Evolutionary conservation across 1,140 invertebrate species (phyloP).

Genomic region (Apocrypta bakeri): DNA sequence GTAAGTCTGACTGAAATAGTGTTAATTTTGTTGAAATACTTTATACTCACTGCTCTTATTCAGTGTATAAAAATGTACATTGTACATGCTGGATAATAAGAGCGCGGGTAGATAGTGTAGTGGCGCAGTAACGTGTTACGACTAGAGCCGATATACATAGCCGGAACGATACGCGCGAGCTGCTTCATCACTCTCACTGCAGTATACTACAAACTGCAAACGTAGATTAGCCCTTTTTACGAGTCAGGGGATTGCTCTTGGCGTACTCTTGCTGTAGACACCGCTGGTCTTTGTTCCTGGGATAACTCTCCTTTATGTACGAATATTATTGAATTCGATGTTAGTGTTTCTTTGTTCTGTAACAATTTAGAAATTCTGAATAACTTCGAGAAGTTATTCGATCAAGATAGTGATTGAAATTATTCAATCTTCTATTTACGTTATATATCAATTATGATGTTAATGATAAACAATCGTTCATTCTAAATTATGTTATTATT

Average conservation of each 20-base stretch:
- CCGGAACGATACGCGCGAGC: neutral
- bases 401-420: too few relatives aligned
- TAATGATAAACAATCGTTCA: too few relatives aligned
- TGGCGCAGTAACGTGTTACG: neutral
- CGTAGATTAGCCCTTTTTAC: constrained; percentile 1
- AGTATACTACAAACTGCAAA: neutral
- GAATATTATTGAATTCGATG: neutral
- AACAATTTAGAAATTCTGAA: neutral
- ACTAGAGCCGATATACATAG: neutral
- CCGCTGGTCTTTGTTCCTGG: neutral
- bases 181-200: neutral
- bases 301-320: neutral
- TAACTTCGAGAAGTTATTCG: too few relatives aligned
- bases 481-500: too few relatives aligned
- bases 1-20: too few relatives aligned
- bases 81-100: too few relatives aligned
- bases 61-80: too few relatives aligned
- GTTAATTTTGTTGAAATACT: too few relatives aligned
- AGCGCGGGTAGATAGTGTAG: neutral
- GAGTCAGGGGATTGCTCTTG: neutral
- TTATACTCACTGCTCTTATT: too few relatives aligned
- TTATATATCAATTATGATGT: too few relatives aligned
- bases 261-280: neutral
- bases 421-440: too few relatives aligned
- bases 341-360: neutral